Evolutionary conservation across 2,888 invertebrate genomes (phyloP), one percentile per base, ranked within the genome.

Genomic region (Camponotus fellah): DNA sequence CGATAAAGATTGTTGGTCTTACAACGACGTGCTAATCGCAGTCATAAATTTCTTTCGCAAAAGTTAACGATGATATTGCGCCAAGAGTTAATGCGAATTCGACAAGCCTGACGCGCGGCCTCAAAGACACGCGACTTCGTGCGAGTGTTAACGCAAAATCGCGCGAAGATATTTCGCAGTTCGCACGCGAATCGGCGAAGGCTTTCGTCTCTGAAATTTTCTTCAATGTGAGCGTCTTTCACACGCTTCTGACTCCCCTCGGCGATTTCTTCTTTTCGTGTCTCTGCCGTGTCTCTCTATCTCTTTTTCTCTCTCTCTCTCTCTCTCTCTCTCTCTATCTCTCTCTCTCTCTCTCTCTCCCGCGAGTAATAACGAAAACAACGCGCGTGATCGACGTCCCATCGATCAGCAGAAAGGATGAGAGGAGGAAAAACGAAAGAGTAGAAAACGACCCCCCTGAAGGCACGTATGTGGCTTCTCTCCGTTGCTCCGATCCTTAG

Each of bases 341-440:
- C 40, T 40, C 40, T 40, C 40, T 40, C 40, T 43, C 10, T 46
- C 46, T 46, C 46, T 80, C 56, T 71, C 32, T 68, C 53, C n/a
- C 80, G 49, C 75, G 62, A 58, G 68, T 26, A 74, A 66, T 77
- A 60, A 72, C 72, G 65, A 58, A 72, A 71, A 83, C 62, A 77
- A 85, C 79, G 79, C 80, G 80, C 74, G 80, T 72, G 84, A 88
- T 82, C 85, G 82, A 81, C 77, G 83, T 84, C 58, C 62, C 62
- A 60, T 46, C 43, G 68, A 46, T 56, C 49, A 21, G 32, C 21
- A 34, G 69, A 62, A 56, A 60, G 17, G 62, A 56, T 37, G 74
- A 40, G 46, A 40, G 2, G 74, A 76, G 69, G 83, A 66, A 87
- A 79, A 85, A 83, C 37, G 75, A 84, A 56, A 69, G 65, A 76